phyloP scores from a whole-genome alignment of 2,113 vertebrate species.

The Catharus fuscescens region DNA sequence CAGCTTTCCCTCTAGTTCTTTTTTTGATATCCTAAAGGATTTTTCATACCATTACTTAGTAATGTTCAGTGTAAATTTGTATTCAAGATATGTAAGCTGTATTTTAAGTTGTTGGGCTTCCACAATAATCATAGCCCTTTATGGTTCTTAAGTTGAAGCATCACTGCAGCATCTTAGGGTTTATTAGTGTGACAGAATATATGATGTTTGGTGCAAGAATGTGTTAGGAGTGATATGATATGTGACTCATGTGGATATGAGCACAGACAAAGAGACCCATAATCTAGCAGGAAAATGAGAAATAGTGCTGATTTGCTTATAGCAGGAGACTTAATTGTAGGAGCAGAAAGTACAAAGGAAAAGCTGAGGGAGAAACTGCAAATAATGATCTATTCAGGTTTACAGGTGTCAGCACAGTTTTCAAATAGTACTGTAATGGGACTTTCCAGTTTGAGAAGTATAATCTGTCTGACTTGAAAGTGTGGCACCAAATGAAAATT shows the following conservation, averaged over 20 bases:
- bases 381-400: constrained; percentile 25
- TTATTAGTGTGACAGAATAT: not conserved
- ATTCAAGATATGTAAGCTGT: not conserved
- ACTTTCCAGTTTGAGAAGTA: constrained; percentile 22
- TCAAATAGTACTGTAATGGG: constrained; percentile 14
- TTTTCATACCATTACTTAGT: not conserved
- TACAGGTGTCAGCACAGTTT: constrained; percentile 35
- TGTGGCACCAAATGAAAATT: constrained; percentile 42
- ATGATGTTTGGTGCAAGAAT: not conserved
- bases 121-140: not conserved
- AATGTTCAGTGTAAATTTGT: not conserved
- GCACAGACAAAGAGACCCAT: not conserved
- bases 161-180: not conserved
- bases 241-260: not conserved
- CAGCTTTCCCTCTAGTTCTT: not conserved
- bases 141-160: not conserved
- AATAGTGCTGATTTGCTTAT: not conserved
- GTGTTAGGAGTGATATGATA: not conserved
- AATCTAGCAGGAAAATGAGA: not conserved
- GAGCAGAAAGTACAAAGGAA: not conserved
- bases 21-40: not conserved
- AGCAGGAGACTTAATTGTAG: not conserved
- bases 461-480: not conserved
- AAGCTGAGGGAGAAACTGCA: constrained; percentile 16
- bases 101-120: not conserved